phyloP scores from a whole-genome alignment of 2,113 vertebrate genomes.

The Chaenogobius annularis region DNA sequence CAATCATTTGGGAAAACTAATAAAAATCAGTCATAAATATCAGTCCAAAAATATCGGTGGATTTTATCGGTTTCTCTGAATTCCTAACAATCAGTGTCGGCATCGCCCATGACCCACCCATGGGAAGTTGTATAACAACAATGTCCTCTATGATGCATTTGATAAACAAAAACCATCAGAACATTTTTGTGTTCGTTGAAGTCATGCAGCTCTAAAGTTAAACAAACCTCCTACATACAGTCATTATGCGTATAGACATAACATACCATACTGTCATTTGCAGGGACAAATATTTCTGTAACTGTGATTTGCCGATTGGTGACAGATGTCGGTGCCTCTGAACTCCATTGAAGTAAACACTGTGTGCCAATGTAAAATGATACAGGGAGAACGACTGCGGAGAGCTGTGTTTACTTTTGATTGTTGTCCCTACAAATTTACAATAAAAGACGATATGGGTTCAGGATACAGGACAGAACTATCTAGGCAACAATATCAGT shows the following conservation, averaged over 20 bases:
- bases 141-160: too few relatives aligned
- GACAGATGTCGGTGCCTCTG: slow-evolving; percentile 22
- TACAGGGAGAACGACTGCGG: neutral
- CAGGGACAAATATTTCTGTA: slow-evolving; percentile 14
- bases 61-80: too few relatives aligned
- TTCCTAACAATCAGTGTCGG: too few relatives aligned
- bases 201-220: slow-evolving; percentile 32
- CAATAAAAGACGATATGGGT: neutral
- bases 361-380: slow-evolving; percentile 1
- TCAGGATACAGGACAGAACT: neutral
- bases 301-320: slow-evolving; percentile 18
- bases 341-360: neutral
- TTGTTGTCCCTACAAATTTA: neutral
- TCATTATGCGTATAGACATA: slow-evolving; percentile 16
- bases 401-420: neutral
- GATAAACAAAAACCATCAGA: neutral
- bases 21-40: too few relatives aligned
- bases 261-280: slow-evolving; percentile 25
- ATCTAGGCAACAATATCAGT: neutral
- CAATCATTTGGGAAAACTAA: too few relatives aligned
- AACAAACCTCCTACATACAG: slow-evolving; percentile 41
- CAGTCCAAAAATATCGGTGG: too few relatives aligned
- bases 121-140: too few relatives aligned
- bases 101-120: too few relatives aligned
- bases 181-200: neutral